Evolutionary conservation across 2,113 vertebrate genomes (phyloP).

Genomic region (Caranx ignobilis): DNA sequence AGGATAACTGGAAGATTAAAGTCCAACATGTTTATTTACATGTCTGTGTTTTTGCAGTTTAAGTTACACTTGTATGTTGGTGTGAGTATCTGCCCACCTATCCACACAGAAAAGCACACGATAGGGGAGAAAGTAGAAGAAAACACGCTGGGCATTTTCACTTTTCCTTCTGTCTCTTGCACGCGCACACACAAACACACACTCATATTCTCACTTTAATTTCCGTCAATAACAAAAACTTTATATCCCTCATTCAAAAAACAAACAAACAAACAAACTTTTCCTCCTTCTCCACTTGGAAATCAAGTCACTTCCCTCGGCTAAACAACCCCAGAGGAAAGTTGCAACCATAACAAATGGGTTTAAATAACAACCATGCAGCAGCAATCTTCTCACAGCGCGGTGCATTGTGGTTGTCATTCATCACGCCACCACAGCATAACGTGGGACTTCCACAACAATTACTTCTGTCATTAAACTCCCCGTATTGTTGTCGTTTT

Average conservation of each 20-base stretch:
- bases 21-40: neutral
- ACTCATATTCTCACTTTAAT: neutral
- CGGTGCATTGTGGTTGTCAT: constrained; percentile 68
- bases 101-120: neutral
- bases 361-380: constrained; percentile 63
- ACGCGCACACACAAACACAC: neutral
- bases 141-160: neutral
- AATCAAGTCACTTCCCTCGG: constrained; percentile 38
- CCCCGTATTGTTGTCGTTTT: constrained; percentile 73
- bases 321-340: constrained; percentile 50
- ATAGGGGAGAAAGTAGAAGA: neutral
- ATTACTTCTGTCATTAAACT: constrained; percentile 79
- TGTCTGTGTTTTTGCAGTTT: neutral
- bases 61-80: neutral
- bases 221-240: neutral
- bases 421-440: constrained; percentile 70
- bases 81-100: neutral
- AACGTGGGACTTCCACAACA: constrained; percentile 74
- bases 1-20: neutral
- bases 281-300: constrained; percentile 11
- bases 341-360: constrained; percentile 68
- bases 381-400: constrained; percentile 66
- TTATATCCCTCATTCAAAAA: constrained; percentile 16
- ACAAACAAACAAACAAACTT: neutral
- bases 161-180: neutral